Evolutionary conservation across 1,140 invertebrate genomes (phyloP).

Genomic region (Radopholus similis): DNA sequence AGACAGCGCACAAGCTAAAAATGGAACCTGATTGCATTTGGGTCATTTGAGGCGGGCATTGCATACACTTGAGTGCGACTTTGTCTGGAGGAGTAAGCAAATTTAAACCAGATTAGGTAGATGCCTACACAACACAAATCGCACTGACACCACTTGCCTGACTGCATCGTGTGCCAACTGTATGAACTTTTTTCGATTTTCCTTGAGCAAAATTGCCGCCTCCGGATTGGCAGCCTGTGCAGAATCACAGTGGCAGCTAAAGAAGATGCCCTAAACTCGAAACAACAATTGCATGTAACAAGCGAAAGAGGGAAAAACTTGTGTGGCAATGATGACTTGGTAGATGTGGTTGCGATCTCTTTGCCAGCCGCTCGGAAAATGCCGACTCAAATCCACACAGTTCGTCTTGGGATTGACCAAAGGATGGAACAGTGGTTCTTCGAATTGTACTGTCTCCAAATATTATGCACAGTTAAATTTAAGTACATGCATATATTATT

Average conservation of each 20-base stretch:
- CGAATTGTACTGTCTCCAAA: constrained; percentile 9
- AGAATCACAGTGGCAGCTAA: constrained; percentile 16
- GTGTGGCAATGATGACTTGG: constrained; percentile 17
- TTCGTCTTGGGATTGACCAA: constrained; percentile 11
- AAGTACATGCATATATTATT: neutral
- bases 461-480: neutral
- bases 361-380: constrained; percentile 25
- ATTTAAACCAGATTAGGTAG: neutral
- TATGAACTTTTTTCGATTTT: constrained; percentile 9
- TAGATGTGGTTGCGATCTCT: constrained; percentile 21
- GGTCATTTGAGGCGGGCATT: constrained; percentile 1
- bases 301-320: neutral
- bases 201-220: constrained; percentile 11
- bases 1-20: neutral
- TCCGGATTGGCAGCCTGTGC: constrained; percentile 17
- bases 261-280: constrained; percentile 15
- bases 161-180: constrained; percentile 20
- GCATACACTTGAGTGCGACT: constrained; percentile 22
- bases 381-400: constrained; percentile 8
- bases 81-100: constrained; percentile 4
- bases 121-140: neutral
- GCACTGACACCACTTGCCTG: too few relatives aligned
- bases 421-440: constrained; percentile 14
- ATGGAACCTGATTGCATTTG: constrained; percentile 19
- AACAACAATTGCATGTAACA: neutral